phyloP scores from a whole-genome alignment of 2,888 invertebrate genomes.

The Chirona hameri region DNA sequence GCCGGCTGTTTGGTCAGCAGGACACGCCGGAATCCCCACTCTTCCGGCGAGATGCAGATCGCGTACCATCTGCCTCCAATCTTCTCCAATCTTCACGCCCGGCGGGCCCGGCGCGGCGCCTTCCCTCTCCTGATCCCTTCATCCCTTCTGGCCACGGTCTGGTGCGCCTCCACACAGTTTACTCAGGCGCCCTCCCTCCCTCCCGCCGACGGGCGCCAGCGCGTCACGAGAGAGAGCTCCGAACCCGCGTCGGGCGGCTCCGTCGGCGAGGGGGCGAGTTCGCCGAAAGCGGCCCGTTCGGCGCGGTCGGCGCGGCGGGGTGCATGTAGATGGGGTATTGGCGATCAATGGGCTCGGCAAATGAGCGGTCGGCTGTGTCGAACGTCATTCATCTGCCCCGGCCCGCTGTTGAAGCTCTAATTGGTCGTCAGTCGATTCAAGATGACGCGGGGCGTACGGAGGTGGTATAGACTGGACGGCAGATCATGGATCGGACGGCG shows the following conservation, averaged over 20 bases:
- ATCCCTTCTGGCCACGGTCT: background rate
- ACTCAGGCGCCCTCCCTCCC: no score
- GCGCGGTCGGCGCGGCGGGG: background rate
- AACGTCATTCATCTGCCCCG: background rate
- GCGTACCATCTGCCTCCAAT: background rate
- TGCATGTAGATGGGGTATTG: background rate
- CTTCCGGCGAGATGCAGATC: background rate
- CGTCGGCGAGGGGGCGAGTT: no score
- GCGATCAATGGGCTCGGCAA: background rate
- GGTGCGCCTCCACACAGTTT: background rate
- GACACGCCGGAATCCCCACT: no score
- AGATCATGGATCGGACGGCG: no score
- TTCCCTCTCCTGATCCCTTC: background rate
- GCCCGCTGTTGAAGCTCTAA: background rate
- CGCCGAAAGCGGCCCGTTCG: background rate
- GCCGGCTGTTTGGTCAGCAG: no score
- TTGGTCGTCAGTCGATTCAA: background rate
- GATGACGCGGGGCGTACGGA: background rate
- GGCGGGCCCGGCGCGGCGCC: background rate
- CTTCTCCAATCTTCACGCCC: background rate
- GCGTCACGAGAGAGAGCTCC: background rate
- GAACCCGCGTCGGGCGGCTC: no score
- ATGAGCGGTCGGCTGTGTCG: background rate
- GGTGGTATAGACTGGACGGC: no score
- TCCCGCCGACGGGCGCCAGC: no score